A percentile compares a stretch with the other conserved stretches of the same genome.
These are phyloP conservation scores for Lycophotia porphyrea DNA, from an alignment of 2,888 invertebrate genomes.

Conservation along the genomic window DNA sequence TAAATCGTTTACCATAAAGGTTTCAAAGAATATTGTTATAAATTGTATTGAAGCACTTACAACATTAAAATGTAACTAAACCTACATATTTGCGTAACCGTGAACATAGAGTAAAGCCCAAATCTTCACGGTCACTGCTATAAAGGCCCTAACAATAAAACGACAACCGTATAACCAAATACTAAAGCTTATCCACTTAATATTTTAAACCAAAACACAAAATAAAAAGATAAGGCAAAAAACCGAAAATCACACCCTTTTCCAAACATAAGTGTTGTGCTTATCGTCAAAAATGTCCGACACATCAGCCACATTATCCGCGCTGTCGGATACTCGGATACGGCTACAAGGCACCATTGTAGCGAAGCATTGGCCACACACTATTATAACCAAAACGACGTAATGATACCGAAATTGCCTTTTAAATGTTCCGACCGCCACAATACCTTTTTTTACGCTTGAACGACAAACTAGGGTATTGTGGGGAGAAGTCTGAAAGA, in stretches of 20 bases:
- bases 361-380: constrained; percentile 37
- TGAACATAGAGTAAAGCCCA: neutral
- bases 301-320: constrained; percentile 56
- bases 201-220: neutral
- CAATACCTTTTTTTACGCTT: constrained; percentile 47
- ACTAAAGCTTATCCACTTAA: neutral
- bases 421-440: constrained; percentile 58
- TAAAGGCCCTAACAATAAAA: constrained; percentile 24
- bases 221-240: constrained; percentile 32
- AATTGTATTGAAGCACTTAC: neutral
- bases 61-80: neutral
- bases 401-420: constrained; percentile 64
- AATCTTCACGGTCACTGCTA: constrained; percentile 3
- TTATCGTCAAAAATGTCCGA: constrained; percentile 53
- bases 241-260: constrained; percentile 40
- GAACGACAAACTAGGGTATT: constrained; percentile 59
- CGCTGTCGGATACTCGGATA: constrained; percentile 59
- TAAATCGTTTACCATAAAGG: neutral
- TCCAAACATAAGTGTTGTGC: constrained; percentile 45
- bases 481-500: constrained; percentile 21
- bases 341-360: constrained; percentile 53
- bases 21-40: neutral
- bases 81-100: neutral
- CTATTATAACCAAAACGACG: constrained; percentile 59
- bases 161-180: neutral